Evolutionary conservation across 2,113 vertebrate species (phyloP).

Genomic region (Toxotes jaculatrix): DNA sequence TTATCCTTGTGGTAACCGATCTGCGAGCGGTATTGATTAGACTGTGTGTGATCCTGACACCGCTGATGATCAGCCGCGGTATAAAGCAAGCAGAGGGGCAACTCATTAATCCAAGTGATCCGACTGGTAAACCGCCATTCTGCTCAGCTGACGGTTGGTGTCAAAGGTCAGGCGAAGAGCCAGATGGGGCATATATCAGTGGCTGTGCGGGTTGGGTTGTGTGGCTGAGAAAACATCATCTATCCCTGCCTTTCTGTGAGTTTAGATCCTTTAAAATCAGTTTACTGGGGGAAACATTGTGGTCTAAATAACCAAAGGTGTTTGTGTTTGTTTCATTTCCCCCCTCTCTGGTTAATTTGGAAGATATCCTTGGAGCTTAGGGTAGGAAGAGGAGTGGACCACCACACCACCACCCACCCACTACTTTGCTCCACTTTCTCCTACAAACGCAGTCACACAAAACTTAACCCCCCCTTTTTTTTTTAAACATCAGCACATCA

Average conservation of each 20-base stretch:
- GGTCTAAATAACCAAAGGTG: background rate
- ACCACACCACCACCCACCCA: background rate
- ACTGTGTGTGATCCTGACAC: slow-evolving; percentile 17
- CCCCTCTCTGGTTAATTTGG: background rate
- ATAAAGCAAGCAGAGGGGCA: slow-evolving; percentile 42
- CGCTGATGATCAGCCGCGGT: slow-evolving; percentile 26
- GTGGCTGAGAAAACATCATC: background rate
- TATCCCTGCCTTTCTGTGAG: background rate
- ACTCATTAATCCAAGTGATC: slow-evolving; percentile 65
- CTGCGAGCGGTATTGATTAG: slow-evolving; percentile 63
- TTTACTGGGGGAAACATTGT: background rate
- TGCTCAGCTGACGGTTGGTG: slow-evolving; percentile 51
- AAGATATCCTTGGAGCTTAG: slow-evolving; percentile 23
- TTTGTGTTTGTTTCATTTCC: background rate
- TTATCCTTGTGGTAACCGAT: slow-evolving; percentile 44
- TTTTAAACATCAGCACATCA: slow-evolving; percentile 9
- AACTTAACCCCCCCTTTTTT: background rate
- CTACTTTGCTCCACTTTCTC: background rate
- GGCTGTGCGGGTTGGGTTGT: slow-evolving; percentile 17
- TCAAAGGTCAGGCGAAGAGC: slow-evolving; percentile 66
- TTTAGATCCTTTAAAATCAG: background rate
- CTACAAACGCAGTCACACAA: slow-evolving; percentile 2
- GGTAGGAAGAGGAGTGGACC: background rate
- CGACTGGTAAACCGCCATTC: slow-evolving; percentile 53
- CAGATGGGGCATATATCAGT: slow-evolving; percentile 62